Evolutionary conservation across 2,113 vertebrate genomes (phyloP).

Genomic region (Melanocharis versteri): DNA sequence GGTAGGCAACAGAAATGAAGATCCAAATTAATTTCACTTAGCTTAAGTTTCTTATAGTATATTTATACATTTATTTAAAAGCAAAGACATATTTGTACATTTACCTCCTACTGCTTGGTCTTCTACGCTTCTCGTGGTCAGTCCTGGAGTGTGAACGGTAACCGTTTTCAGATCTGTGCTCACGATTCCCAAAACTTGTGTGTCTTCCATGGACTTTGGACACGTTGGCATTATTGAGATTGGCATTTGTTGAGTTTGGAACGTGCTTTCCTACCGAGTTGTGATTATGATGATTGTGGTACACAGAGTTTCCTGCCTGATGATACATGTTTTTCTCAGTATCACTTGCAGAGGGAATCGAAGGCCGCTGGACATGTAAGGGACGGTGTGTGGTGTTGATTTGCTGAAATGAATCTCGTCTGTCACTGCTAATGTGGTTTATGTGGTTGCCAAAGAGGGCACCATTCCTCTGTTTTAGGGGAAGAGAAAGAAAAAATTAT

Average conservation of each 20-base stretch:
- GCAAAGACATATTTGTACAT: not conserved
- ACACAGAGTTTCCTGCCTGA: constrained; percentile 87
- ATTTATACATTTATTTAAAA: not conserved
- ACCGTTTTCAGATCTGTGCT: constrained; percentile 83
- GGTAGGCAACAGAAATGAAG: not conserved
- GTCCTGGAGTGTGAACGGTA: constrained; percentile 79
- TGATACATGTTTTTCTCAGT: constrained; percentile 86
- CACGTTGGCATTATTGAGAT: constrained; percentile 98
- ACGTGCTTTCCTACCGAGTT: constrained; percentile 87
- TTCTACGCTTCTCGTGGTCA: constrained; percentile 81
- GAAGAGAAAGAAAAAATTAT: constrained; percentile 72
- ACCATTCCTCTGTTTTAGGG: constrained; percentile 88
- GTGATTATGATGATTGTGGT: constrained; percentile 87
- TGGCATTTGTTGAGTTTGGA: constrained; percentile 96
- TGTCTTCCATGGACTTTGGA: constrained; percentile 90
- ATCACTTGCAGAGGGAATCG: constrained; percentile 83
- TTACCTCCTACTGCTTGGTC: constrained; percentile 90
- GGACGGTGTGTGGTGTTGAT: constrained; percentile 96
- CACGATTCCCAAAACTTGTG: constrained; percentile 76
- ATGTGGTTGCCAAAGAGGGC: constrained; percentile 96
- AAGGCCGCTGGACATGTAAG: constrained; percentile 92
- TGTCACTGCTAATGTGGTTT: constrained; percentile 90
- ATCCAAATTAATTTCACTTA: not conserved
- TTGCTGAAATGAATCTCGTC: constrained; percentile 86
- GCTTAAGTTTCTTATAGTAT: not conserved